Base-by-base conservation (phyloP, 2,113 vertebrate genomes). In the Takifugu flavidus region DNA sequence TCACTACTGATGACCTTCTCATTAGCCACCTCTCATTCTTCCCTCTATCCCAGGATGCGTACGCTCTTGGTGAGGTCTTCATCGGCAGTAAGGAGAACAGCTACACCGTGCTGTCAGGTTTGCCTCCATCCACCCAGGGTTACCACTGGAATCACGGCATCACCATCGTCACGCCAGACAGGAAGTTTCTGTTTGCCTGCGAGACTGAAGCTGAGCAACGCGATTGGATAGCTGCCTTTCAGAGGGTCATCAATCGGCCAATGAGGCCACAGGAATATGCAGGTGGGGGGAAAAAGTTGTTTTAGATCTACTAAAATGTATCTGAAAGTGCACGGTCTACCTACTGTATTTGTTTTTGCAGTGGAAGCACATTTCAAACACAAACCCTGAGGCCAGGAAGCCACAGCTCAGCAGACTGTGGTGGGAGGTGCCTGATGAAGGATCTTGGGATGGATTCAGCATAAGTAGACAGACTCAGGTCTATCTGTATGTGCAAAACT, bases 331-430 rank as follows among this genome's bases (percentile, higher is more conserved):
- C 11, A 1, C 2, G 13, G 6, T 52, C 27, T 39, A 0, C 49
- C 31, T 1, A 20, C 11, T 26, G 10, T 34, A 14, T 42, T 44
- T 83, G 63, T 77, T 58, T 31, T 75, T 89, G 25, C 90, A 99
- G 96, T 99, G 89, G 96, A 99, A 84, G 96, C 96, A 69, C 95
- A 96, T 86, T 99, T 99, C 83, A 99, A 99, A 89, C 96, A 99
- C 91, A 99, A 99, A 88, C 96, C 96, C 63, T 99, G 94, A 90
- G 52, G 25, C 12, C 61, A 5, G 49, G 45, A 59, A 28, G 63
- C 47, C 65, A 25, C 42, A 42, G 31, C 57, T 66, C 57, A 67
- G 34, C 57, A 31, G 62, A 67, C 59, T 49, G 15, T 47, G 50
- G 47, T 59, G 53, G 56, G 13, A 13, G 14, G 49, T 25, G 51